Evolutionary conservation across 1,140 invertebrate species (phyloP), one percentile per base, ranked within the genome.

Genomic region (Magallana ariakensis): DNA sequence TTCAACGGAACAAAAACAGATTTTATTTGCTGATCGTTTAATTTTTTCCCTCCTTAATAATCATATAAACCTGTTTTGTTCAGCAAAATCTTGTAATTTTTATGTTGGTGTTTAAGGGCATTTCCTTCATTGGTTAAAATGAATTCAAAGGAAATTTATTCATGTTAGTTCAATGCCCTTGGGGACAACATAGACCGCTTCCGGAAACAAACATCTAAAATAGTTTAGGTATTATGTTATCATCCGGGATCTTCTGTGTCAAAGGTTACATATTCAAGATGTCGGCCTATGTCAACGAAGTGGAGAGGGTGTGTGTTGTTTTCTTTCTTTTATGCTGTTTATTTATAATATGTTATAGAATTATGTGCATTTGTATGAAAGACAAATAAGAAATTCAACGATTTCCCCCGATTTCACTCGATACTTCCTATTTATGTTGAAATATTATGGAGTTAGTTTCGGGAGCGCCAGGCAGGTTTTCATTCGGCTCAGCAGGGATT

Each of bases 221-320:
- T 75, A 75, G 66, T 75, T 75, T 75, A 75, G 66, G 33, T 75
- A 75, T 75, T 75, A 75, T 75, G 66, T 75, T 75, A 75, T 75
- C 66, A 75, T 75, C 66, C 66, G 66, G 66, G 66, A 75, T 75
- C 66, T 75, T 75, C 66, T 75, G 22, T 75, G 66, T 75, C 66
- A 75, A 75, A 75, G 66, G 66, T 75, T 75, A 75, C 19, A 26
- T 26, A 75, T 75, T 75, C 66, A 75, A 75, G 66, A 75, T 75
- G 66, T 75, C 66, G 66, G 66, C 66, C 66, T 75, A 75, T 75
- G 66, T 75, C 66, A 75, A 75, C 66, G 66, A 75, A 75, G 66
- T 75, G 66, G 66, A 75, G 26, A 75, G 66, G 66, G 66, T 75
- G 66, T 75, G 66, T 75, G 66, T 75, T 75, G 66, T 75, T 75